Evolutionary conservation across 2,797 vertebrate species (phyloP).

Genomic region (Mus caroli): DNA sequence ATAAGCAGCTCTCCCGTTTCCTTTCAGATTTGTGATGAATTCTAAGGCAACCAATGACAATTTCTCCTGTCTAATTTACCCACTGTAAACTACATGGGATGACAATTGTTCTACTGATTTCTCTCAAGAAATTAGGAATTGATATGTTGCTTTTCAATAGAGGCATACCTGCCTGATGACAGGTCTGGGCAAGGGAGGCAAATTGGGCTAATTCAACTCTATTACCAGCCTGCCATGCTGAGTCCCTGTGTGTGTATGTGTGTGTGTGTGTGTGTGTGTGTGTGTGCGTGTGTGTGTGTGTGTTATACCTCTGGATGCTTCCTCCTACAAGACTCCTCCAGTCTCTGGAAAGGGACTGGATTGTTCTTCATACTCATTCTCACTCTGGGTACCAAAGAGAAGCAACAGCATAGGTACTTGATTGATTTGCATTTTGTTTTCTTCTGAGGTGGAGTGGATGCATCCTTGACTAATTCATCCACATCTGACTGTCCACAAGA

Average conservation of each 20-base stretch:
- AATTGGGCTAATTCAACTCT: slow-evolving; percentile 1
- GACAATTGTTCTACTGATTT: slow-evolving; percentile 50
- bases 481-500: background rate
- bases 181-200: background rate
- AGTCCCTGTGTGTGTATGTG: background rate
- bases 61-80: slow-evolving; percentile 40
- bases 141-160: slow-evolving; percentile 16
- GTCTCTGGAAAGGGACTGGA: background rate
- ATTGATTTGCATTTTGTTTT: background rate
- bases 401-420: background rate
- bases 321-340: background rate
- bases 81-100: slow-evolving; percentile 54
- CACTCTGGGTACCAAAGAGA: background rate
- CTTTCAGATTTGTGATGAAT: slow-evolving; percentile 13
- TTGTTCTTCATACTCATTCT: background rate
- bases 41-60: slow-evolving; percentile 3
- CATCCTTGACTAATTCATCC: background rate
- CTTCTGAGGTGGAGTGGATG: slow-evolving; percentile 13
- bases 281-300: background rate
- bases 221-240: background rate
- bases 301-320: background rate
- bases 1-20: slow-evolving; percentile 38
- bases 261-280: background rate
- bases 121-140: background rate
- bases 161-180: background rate